Evolutionary conservation across 1,140 invertebrate genomes (phyloP).

Genomic region (Euwallacea fornicatus): DNA sequence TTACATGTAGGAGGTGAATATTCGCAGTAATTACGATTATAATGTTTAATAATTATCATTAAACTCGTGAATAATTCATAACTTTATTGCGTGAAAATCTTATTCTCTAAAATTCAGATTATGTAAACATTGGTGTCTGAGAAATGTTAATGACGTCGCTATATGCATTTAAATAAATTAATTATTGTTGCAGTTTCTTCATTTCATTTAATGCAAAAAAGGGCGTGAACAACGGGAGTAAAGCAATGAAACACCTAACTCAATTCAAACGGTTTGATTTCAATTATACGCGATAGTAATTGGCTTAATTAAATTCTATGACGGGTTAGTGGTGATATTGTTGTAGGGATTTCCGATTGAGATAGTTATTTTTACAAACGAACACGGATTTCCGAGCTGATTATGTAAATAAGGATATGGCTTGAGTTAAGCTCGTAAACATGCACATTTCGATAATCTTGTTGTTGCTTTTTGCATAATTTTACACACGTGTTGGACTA

Average conservation of each 20-base stretch:
- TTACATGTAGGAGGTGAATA: neutral
- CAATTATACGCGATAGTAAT: neutral
- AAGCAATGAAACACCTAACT: no score
- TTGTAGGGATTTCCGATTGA: constrained; percentile 15
- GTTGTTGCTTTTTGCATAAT: neutral
- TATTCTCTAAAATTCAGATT: neutral
- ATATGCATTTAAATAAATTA: no score
- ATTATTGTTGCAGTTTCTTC: no score
- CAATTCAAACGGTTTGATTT: neutral
- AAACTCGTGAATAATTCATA: neutral
- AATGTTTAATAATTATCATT: neutral
- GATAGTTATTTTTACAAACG: constrained; percentile 2
- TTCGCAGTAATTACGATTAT: neutral
- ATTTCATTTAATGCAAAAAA: no score
- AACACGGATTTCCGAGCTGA: constrained; percentile 18
- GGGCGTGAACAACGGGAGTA: no score
- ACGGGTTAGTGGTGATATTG: constrained; percentile 10
- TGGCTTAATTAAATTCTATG: constrained; percentile 10
- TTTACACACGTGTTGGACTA: neutral
- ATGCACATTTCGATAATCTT: neutral
- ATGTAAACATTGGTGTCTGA: no score
- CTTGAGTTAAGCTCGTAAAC: constrained; percentile 7
- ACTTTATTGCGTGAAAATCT: neutral
- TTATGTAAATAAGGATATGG: constrained; percentile 22
- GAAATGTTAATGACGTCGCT: no score